Evolutionary conservation across 1,140 invertebrate genomes (phyloP), one percentile per base, ranked within the genome.

Genomic region (Hycleus cichorii): DNA sequence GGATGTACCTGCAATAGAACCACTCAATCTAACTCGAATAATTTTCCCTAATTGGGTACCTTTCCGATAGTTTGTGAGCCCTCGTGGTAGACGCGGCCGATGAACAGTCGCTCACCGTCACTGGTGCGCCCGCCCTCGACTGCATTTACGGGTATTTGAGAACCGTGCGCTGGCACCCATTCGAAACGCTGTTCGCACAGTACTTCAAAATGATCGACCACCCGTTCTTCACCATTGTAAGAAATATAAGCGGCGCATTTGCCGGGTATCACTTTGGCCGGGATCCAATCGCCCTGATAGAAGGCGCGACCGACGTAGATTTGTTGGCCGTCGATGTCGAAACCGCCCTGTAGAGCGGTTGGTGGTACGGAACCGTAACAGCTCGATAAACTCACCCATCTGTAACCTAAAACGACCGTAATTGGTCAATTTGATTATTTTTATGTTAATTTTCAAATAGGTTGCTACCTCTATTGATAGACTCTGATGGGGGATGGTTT

Each of bases 241-340:
- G 79, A 71, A 10, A 89, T 75, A 63, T 86, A 90, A 49, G 82
- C 83, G 0, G 77, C 76, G 32, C 79, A 76, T 68, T 81, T 84
- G 1, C 73, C 74, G 1, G 88, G 86, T 27, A 88, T 84, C 4
- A 90, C 78, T 75, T 91, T 91, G 0, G 86, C 87, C 9, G 89
- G 88, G 6, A 90, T 60, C 64, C 87, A 75, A 65, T 90, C 87
- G 1, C 86, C 86, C 50, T 83, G 78, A 67, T 90, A 83, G 45
- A 74, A 82, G 2, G 85, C 85, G 49, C 89, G 78, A 2, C 89
- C 89, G 3, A 90, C 83, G 66, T 81, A 91, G 52, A 92, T 86
- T 27, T 78, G 74, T 1, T 78, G 76, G 8, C 87, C 87, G 65
- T 89, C 87, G 3, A 72, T 64, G 64, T 92, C 89, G 3, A 77